Evolutionary conservation across 1,140 invertebrate species (phyloP), one percentile per base, ranked within the genome.

Genomic region (Rhynchophorus ferrugineus): DNA sequence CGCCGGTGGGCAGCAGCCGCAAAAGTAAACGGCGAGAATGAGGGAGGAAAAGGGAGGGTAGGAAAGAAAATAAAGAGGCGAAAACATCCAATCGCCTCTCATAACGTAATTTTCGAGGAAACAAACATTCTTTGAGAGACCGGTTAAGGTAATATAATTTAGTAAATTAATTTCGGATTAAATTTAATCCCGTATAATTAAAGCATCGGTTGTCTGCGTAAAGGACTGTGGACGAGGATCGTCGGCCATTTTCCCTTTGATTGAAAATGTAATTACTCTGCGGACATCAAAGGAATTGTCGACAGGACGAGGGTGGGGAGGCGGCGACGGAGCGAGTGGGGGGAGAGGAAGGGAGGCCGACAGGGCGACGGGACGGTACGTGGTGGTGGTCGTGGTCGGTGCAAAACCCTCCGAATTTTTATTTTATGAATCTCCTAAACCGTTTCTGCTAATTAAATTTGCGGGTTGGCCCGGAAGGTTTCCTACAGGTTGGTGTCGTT

Each of bases 111-210:
- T 45, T 45, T 21, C 42, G 29, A 34, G 34, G 38, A 37, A 37
- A 38, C 36, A 48, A 48, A 48, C 45, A 48, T 13, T 34, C 45
- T 37, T 42, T 33, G n/a, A 20, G 8, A 44, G 34, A n/a, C 22
- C 18, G 52, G 52, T 37, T 33, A 54, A 43, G 44, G 51, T 53
- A 53, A 53, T 53, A 53, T 53, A 54, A 47, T 48, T 54, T 54
- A 54, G 37, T 54, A 54, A 54, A 54, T 54, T 54, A 54, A 54
- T 48, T 54, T 54, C 33, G 39, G 52, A 54, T 48, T 54, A 48
- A 54, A 54, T 54, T 54, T 54, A 54, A 54, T 54, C 52, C 43
- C 44, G 21, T 54, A 54, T 54, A 48, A 54, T 54, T 54, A 54
- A 54, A 54, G 44, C 52, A 35, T 49, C 41, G 45, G 38, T 49